These are phyloP conservation scores for Hylaeus anthracinus DNA, from an alignment of 1,140 invertebrate genomes.

Conservation along the genomic window DNA sequence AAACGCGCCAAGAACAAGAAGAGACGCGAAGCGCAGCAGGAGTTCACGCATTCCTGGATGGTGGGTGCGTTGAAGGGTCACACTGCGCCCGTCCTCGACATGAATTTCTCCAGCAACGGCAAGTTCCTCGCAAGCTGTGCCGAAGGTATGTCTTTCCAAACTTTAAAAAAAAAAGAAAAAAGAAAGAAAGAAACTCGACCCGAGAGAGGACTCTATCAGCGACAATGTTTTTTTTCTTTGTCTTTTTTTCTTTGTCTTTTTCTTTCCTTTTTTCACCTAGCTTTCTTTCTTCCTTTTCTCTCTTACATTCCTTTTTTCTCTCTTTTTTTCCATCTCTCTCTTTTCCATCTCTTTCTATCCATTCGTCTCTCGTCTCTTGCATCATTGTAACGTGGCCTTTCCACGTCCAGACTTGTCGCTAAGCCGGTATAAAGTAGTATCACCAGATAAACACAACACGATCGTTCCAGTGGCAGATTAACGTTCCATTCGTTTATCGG, in stretches of 20 bases:
- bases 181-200: too few species aligned
- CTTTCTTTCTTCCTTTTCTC: too few species aligned
- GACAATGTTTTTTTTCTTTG: not conserved
- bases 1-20: constrained; percentile 74
- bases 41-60: constrained; percentile 87
- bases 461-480: not conserved
- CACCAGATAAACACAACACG: not conserved
- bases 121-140: constrained; percentile 91
- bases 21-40: constrained; percentile 74
- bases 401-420: not conserved
- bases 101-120: constrained; percentile 91
- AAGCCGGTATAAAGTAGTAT: not conserved
- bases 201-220: not conserved
- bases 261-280: too few species aligned
- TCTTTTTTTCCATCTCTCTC: too few species aligned
- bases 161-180: not conserved
- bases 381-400: not conserved
- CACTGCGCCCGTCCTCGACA: constrained; percentile 85
- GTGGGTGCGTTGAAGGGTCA: constrained; percentile 90
- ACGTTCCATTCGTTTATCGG: not conserved
- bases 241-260: too few species aligned
- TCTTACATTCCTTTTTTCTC: too few species aligned
- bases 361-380: not conserved
- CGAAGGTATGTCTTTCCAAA: constrained; percentile 85
- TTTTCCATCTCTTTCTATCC: too few species aligned